Evolutionary conservation across 2,113 vertebrate species (phyloP), one percentile per base, ranked within the genome.

Genomic region (Prietella phreatophila): DNA sequence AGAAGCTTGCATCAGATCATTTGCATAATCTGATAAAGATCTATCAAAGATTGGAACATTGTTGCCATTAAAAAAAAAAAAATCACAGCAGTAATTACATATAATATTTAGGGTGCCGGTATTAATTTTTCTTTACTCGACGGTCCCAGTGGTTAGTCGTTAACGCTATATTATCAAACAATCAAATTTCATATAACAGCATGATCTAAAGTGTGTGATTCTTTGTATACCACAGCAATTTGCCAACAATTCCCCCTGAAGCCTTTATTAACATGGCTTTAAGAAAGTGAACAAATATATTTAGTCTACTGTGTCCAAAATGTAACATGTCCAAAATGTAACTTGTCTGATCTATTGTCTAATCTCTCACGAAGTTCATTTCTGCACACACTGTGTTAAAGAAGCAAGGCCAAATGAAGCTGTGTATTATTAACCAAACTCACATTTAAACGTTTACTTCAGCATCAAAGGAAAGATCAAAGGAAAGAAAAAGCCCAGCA

Each of bases 391-490:
- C 22, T 27, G 1, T 67, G n/a, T 4, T 30, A 65, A n/a, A 65
- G 67, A 71, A 39, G 17, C 0, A 17, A 39, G 7, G 33, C 20
- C 33, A 19, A 39, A 36, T 73, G 33, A 73, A 22, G 15, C 33
- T 33, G 2, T 73, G 33, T 73, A 39, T 71, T 33, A 71, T 39
- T 71, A 71, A 71, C 33, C 69, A 39, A 22, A 22, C 39, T 11
- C 20, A 13, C 10, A 22, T 76, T 76, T 25, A 47, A 47, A 47
- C 22, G 11, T 42, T 76, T 47, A 76, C 39, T 25, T 4, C 39
- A 27, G 20, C 73, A 55, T 50, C 76, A 80, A 82, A 60, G 79
- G 20, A 60, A 82, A 82, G 55, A 56, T 20, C 30, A 82, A 82
- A 22, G 30, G 4, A 50, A 58, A 36, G 13, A 14, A 61, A 36